Evolutionary conservation across 1,140 invertebrate genomes (phyloP).

Genomic region (Anastrepha obliqua): DNA sequence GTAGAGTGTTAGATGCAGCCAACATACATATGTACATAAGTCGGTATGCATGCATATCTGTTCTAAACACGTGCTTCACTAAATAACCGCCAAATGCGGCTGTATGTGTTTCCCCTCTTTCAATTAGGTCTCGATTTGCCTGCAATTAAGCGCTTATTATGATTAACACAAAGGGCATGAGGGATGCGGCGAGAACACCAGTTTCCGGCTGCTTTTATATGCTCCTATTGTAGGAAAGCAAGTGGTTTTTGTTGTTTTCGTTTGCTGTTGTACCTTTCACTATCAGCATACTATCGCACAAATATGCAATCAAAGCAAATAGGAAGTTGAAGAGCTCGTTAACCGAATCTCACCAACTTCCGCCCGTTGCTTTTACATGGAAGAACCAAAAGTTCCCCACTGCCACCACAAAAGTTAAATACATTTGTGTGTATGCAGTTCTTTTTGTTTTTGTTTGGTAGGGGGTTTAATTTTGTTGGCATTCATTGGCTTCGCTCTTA

Average conservation of each 20-base stretch:
- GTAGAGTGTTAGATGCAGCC: too few relatives aligned
- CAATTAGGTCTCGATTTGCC: slow-evolving; percentile 24
- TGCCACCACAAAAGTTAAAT: neutral
- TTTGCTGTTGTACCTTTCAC: neutral
- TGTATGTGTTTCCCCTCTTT: neutral
- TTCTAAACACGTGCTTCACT: too few relatives aligned
- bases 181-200: neutral
- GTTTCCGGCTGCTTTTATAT: slow-evolving; percentile 19
- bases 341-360: slow-evolving; percentile 9
- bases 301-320: slow-evolving; percentile 36
- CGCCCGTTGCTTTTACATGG: neutral
- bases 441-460: neutral
- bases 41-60: neutral
- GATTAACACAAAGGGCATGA: slow-evolving; percentile 26
- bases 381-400: neutral
- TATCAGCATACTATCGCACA: neutral
- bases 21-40: neutral
- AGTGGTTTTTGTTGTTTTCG: neutral
- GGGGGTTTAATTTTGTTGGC: neutral
- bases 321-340: neutral
- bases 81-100: neutral
- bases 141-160: slow-evolving; percentile 32
- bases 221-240: neutral
- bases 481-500: neutral
- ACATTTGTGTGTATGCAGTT: neutral